Percentiles rank a stretch among this genome's conserved stretches.
Conservation (phyloP, 1,140 invertebrate species). For the Pseudoatta argentina region DNA sequence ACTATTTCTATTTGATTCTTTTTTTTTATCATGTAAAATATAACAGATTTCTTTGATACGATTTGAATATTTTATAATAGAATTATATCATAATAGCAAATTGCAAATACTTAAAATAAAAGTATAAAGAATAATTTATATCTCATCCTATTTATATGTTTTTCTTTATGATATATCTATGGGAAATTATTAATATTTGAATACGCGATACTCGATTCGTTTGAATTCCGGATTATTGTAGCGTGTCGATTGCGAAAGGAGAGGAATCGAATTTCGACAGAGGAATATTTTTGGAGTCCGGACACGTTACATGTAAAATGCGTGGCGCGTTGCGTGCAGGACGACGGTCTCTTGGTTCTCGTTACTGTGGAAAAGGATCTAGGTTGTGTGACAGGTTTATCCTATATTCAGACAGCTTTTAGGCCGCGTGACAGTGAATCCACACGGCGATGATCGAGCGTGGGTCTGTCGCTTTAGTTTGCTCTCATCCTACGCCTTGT, state of each 20-base stretch:
- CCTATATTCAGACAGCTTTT: conserved; percentile 61
- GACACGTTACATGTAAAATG: conserved; percentile 37
- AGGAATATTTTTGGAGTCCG: conserved; percentile 17
- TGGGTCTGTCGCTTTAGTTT: conserved; percentile 59
- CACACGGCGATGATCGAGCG: conserved; percentile 45
- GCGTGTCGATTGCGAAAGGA: conserved; percentile 1
- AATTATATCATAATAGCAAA: neutral
- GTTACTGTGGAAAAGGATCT: conserved; percentile 65
- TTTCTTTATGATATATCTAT: neutral
- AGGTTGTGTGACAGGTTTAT: conserved; percentile 63
- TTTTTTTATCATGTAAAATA: neutral
- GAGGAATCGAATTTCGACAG: conserved; percentile 21
- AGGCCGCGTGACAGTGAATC: conserved; percentile 36
- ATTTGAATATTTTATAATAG: neutral
- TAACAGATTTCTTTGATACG: neutral
- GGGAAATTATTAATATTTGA: neutral
- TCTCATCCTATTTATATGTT: neutral
- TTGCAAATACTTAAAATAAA: neutral
- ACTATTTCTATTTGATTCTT: neutral
- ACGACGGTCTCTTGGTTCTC: conserved; percentile 10
- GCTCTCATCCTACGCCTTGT: conserved; percentile 54
- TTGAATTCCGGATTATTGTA: conserved; percentile 5
- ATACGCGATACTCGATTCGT: neutral
- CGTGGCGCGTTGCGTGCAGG: conserved; percentile 16
- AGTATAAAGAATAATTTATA: neutral